Evolutionary conservation across 2,797 vertebrate species (phyloP).

Genomic region (Phoebastria nigripes): DNA sequence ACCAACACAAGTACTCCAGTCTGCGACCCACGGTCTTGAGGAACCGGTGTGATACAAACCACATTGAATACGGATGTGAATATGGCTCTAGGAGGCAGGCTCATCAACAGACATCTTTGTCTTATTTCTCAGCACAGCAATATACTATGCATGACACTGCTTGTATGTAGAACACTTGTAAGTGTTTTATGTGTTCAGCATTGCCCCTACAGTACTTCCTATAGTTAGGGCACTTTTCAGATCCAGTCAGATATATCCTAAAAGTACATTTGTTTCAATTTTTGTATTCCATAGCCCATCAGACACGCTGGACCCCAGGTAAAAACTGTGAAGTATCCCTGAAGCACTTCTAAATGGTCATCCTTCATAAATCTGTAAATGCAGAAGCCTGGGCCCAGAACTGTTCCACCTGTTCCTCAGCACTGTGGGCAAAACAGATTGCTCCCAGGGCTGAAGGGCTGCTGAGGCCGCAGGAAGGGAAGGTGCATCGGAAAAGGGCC

Average conservation of each 20-base stretch:
- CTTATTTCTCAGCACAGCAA: not conserved
- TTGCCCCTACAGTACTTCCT: not conserved
- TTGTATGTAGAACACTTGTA: not conserved
- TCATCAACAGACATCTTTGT: not conserved
- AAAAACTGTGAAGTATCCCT: not conserved
- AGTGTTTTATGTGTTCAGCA: not conserved
- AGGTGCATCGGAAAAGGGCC: not conserved
- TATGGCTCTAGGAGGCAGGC: not conserved
- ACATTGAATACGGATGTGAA: not conserved
- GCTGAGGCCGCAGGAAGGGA: not conserved
- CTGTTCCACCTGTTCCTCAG: not conserved
- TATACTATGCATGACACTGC: not conserved
- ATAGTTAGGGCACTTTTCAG: not conserved
- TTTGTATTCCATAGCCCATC: not conserved
- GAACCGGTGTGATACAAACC: not conserved
- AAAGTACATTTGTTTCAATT: not conserved
- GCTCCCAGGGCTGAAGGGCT: not conserved
- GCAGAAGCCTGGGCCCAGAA: not conserved
- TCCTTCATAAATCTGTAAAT: not conserved
- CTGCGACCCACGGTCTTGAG: not conserved
- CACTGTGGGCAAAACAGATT: not conserved
- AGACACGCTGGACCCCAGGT: not conserved
- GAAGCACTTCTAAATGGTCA: not conserved
- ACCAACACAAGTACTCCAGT: not conserved
- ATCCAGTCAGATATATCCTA: not conserved